Conservation (phyloP, 2,888 invertebrate species). For the Mythimna vitellina region DNA sequence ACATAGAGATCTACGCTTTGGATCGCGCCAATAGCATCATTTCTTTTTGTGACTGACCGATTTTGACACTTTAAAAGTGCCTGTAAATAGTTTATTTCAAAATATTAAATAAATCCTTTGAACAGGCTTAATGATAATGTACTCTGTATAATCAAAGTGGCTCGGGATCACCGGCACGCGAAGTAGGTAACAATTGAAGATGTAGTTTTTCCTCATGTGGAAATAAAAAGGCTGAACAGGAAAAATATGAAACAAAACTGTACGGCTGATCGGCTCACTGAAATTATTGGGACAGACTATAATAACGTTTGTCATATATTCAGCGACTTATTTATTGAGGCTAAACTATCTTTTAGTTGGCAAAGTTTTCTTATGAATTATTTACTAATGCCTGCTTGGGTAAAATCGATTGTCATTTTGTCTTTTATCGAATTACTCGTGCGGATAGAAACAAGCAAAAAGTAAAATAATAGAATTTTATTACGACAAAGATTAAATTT, state of each 20-base stretch:
- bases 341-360: background rate
- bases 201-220: background rate
- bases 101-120: too few species aligned
- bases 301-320: background rate
- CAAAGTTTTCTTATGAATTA: constrained; percentile 7
- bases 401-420: background rate
- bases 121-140: background rate
- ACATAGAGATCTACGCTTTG: too few species aligned
- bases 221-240: background rate
- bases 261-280: constrained; percentile 1
- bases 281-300: background rate
- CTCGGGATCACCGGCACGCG: background rate
- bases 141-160: background rate
- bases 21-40: too few species aligned
- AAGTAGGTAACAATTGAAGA: background rate
- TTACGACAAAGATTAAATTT: background rate
- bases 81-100: too few species aligned
- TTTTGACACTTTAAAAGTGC: too few species aligned
- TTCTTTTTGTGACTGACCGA: too few species aligned
- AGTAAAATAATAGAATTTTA: background rate
- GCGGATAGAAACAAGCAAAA: background rate
- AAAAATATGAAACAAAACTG: constrained; percentile 13
- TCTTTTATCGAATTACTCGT: constrained; percentile 5
- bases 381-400: background rate
- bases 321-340: background rate